Percentiles rank a stretch among this genome's conserved stretches.
These are phyloP conservation scores for Rutpela maculata DNA, from an alignment of 2,888 invertebrate species.

Conservation along the genomic window DNA sequence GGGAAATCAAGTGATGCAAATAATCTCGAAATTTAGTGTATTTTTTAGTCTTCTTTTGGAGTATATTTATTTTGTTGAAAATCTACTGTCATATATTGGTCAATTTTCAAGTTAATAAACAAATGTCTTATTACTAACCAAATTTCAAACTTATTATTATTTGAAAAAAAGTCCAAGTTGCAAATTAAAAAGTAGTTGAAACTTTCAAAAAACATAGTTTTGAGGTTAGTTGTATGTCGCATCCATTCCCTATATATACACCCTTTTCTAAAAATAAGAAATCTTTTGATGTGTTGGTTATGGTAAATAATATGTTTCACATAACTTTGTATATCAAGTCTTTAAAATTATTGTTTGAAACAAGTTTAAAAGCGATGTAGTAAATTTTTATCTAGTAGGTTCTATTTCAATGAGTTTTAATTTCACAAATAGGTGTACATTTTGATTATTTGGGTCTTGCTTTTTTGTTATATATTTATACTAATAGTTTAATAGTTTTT, in stretches of 20 bases:
- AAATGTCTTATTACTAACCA: too few species aligned
- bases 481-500: conserved; percentile 34
- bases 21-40: background rate
- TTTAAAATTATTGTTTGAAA: too few species aligned
- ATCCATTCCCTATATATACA: background rate
- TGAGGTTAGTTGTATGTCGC: background rate
- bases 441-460: conserved; percentile 34
- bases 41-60: too few species aligned
- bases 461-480: conserved; percentile 23
- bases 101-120: too few species aligned
- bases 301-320: background rate
- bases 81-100: too few species aligned
- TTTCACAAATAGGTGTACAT: background rate
- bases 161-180: too few species aligned
- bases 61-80: too few species aligned
- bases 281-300: background rate
- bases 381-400: background rate
- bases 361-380: background rate
- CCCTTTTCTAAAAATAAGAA: background rate
- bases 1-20: background rate
- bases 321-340: too few species aligned
- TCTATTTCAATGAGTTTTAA: background rate
- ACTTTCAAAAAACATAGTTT: background rate
- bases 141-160: too few species aligned
- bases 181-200: background rate